Conservation (phyloP, 2,888 invertebrate species). For the Coelinius sp. region DNA sequence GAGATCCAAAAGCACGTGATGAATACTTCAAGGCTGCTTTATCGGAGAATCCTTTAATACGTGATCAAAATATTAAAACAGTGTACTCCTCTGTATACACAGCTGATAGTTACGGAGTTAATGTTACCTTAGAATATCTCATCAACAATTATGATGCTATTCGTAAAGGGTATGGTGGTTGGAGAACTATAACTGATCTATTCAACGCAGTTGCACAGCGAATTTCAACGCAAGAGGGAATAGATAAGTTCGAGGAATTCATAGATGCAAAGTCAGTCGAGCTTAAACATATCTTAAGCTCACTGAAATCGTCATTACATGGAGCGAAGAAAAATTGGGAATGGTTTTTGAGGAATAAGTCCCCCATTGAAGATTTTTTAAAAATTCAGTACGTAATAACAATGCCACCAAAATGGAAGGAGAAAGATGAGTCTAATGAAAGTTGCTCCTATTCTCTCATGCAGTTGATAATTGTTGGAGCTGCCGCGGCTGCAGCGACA, state of each 20-base stretch:
- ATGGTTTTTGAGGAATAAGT: constrained; percentile 33
- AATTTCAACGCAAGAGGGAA: constrained; percentile 49
- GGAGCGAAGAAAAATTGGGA: constrained; percentile 44
- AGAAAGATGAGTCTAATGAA: background rate
- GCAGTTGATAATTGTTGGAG: background rate
- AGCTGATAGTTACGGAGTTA: constrained; percentile 54
- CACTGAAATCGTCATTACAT: constrained; percentile 16
- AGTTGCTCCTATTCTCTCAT: background rate
- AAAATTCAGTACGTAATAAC: background rate
- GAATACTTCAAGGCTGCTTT: constrained; percentile 41
- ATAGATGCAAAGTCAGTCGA: background rate
- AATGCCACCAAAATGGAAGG: background rate
- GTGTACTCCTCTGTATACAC: constrained; percentile 66
- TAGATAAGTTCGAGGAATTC: constrained; percentile 47
- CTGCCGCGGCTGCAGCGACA: background rate
- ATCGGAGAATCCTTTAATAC: constrained; percentile 49
- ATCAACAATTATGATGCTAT: constrained; percentile 46
- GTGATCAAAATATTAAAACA: constrained; percentile 65
- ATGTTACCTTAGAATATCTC: constrained; percentile 51
- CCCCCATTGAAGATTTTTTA: constrained; percentile 42
- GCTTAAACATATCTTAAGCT: background rate
- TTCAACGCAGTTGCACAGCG: constrained; percentile 49
- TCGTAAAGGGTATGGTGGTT: constrained; percentile 52
- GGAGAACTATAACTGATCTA: constrained; percentile 52
- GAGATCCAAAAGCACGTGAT: constrained; percentile 64